A percentile compares a stretch with the other conserved stretches of the same genome.
Conservation (phyloP, 2,113 vertebrate genomes). For the Mellivora capensis region DNA sequence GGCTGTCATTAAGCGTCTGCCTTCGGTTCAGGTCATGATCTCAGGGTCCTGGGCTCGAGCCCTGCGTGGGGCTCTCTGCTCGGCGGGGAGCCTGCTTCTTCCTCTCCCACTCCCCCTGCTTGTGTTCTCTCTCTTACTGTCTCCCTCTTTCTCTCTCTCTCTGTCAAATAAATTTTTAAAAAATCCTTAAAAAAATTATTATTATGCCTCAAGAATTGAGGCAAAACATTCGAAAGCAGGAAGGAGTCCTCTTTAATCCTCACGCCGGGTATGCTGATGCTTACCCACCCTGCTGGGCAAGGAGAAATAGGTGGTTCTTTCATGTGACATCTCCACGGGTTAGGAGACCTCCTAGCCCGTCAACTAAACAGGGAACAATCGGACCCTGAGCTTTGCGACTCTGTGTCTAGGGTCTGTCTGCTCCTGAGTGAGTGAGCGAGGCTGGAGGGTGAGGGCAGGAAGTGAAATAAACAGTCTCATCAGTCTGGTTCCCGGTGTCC, state of each 20-base stretch:
- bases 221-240: background rate
- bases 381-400: background rate
- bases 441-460: background rate
- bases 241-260: background rate
- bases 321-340: background rate
- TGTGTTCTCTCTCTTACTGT: too few relatives aligned
- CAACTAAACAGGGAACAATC: background rate
- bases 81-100: too few relatives aligned
- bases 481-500: background rate
- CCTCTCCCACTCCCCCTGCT: too few relatives aligned
- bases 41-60: too few relatives aligned
- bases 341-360: background rate
- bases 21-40: too few relatives aligned
- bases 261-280: background rate
- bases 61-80: too few relatives aligned
- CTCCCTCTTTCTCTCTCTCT: too few relatives aligned
- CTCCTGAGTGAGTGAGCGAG: background rate
- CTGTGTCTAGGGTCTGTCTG: background rate
- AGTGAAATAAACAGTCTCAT: background rate
- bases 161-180: too few relatives aligned
- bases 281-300: background rate
- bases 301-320: conserved; percentile 10
- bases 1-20: too few relatives aligned
- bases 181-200: background rate
- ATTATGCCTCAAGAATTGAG: background rate